phyloP scores from a whole-genome alignment of 2,113 vertebrate genomes.

The Vombatus ursinus region DNA sequence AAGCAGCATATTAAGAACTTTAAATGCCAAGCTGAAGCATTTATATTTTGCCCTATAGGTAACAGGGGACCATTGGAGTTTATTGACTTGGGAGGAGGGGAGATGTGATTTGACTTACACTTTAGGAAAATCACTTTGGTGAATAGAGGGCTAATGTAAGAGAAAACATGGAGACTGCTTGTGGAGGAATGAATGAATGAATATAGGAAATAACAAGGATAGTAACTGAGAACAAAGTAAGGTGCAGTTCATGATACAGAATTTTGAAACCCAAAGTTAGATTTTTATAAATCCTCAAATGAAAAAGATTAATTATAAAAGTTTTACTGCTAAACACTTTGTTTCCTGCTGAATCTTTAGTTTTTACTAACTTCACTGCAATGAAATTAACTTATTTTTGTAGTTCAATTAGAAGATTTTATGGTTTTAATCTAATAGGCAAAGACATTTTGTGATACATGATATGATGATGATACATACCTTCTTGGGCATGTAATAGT shows the following conservation, averaged over 20 bases:
- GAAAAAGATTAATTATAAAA: slow-evolving; percentile 8
- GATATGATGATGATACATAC: not conserved
- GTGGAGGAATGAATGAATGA: not conserved
- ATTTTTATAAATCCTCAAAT: not conserved
- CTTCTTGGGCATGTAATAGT: slow-evolving; percentile 9
- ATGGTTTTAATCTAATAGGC: not conserved
- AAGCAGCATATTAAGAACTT: not conserved
- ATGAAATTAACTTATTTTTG: not conserved
- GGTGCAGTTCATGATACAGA: not conserved
- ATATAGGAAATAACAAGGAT: slow-evolving; percentile 4
- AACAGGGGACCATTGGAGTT: not conserved
- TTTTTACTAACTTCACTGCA: slow-evolving; percentile 38
- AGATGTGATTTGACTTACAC: not conserved
- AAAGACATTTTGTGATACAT: slow-evolving; percentile 36
- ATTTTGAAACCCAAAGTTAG: slow-evolving; percentile 8
- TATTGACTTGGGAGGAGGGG: not conserved
- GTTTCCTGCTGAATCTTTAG: slow-evolving; percentile 13
- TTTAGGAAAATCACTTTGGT: not conserved
- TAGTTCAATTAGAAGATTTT: slow-evolving; percentile 26
- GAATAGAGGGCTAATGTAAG: not conserved
- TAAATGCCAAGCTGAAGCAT: not conserved
- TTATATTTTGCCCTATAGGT: not conserved
- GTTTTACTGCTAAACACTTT: slow-evolving; percentile 23
- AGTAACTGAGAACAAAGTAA: slow-evolving; percentile 7
- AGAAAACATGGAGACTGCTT: slow-evolving; percentile 8